Percentiles rank a stretch among this genome's conserved stretches.
Conservation (phyloP, 2,797 vertebrate species). For the Falco biarmicus region DNA sequence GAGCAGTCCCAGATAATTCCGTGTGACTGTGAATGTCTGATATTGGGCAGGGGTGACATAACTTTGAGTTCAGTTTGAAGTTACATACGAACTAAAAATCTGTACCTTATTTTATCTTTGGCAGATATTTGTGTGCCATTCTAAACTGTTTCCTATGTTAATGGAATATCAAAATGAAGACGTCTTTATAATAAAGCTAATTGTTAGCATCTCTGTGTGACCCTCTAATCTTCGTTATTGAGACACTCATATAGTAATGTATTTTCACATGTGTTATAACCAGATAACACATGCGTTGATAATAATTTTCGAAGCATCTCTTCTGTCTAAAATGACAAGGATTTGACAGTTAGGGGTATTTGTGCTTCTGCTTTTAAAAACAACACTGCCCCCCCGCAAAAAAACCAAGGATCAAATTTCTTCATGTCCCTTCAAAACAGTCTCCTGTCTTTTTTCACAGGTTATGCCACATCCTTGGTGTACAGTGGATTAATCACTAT, state of each 20-base stretch:
- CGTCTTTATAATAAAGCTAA: background rate
- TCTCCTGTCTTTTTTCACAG: background rate
- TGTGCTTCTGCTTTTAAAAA: background rate
- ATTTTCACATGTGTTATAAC: background rate
- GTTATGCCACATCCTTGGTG: background rate
- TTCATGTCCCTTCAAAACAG: background rate
- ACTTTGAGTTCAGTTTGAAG: background rate
- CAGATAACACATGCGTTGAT: background rate
- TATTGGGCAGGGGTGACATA: background rate
- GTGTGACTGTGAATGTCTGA: background rate
- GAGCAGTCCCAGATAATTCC: background rate
- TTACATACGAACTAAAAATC: background rate
- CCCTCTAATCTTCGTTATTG: background rate
- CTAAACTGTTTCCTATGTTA: background rate
- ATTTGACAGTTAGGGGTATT: background rate
- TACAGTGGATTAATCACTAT: background rate
- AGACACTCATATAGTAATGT: background rate
- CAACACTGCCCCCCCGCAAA: background rate
- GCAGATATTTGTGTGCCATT: background rate
- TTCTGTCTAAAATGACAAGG: background rate
- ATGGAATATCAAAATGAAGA: background rate
- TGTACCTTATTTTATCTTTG: background rate
- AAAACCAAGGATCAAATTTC: background rate
- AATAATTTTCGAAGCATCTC: background rate
- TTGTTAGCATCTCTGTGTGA: background rate